Percentiles rank a stretch among this genome's conserved stretches.
phyloP scores from a whole-genome alignment of 2,797 vertebrate genomes.

The Trachurus trachurus region DNA sequence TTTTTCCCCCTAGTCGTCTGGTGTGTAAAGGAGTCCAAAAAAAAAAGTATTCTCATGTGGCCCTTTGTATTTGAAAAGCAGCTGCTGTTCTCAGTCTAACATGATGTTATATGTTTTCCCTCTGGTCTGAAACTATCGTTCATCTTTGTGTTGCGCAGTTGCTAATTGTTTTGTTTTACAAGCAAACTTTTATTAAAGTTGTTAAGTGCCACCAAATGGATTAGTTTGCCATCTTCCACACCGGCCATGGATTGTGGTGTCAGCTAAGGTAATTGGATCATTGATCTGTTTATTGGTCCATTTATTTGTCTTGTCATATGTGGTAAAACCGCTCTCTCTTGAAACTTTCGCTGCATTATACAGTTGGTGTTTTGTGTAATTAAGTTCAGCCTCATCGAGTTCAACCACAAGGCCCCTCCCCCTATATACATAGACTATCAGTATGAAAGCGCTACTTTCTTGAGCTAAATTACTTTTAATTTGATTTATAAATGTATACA shows the following conservation, averaged over 20 bases:
- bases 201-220: constrained; percentile 59
- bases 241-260: constrained; percentile 72
- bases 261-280: constrained; percentile 78
- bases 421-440: not conserved
- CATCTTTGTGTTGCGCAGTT: constrained; percentile 36
- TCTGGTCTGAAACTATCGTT: constrained; percentile 34
- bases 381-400: constrained; percentile 33
- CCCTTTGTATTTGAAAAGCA: constrained; percentile 9
- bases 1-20: constrained; percentile 28
- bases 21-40: not conserved
- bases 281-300: constrained; percentile 71
- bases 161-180: constrained; percentile 67
- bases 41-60: constrained; percentile 2
- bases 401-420: not conserved
- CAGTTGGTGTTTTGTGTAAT: constrained; percentile 51
- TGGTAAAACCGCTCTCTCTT: constrained; percentile 46
- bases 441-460: constrained; percentile 1
- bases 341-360: constrained; percentile 38
- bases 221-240: constrained; percentile 65
- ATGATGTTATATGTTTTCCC: constrained; percentile 14
- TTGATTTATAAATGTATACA: constrained; percentile 11
- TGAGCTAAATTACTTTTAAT: constrained; percentile 10
- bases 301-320: constrained; percentile 67
- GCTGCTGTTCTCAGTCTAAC: constrained; percentile 41
- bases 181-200: constrained; percentile 67